phyloP scores from a whole-genome alignment of 2,888 invertebrate species.

The Lysandra coridon region DNA sequence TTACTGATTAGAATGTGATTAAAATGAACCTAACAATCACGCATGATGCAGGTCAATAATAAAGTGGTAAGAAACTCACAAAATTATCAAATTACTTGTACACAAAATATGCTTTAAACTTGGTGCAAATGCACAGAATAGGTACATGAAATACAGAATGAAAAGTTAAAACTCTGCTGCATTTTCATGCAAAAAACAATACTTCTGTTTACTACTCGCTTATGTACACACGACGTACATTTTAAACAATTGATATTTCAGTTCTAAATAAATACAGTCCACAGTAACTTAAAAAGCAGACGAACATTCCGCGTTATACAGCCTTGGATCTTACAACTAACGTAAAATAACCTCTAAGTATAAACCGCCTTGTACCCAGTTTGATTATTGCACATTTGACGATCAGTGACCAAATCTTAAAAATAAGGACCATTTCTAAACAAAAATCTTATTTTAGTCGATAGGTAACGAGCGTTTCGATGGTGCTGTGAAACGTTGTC shows the following conservation, averaged over 20 bases:
- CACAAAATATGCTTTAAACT: background rate
- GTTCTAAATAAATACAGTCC: conserved; percentile 35
- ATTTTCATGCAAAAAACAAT: too few relatives aligned
- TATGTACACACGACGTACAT: background rate
- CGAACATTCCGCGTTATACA: conserved; percentile 72
- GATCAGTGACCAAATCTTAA: background rate
- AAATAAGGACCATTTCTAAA: too few relatives aligned
- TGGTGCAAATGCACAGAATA: background rate
- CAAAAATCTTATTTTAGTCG: too few relatives aligned
- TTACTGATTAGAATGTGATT: background rate
- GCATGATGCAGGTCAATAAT: background rate
- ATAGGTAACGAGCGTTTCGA: too few relatives aligned
- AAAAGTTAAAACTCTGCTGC: too few relatives aligned
- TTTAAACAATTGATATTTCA: background rate
- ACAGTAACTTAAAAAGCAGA: conserved; percentile 34
- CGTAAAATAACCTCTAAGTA: conserved; percentile 76
- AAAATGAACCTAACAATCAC: background rate
- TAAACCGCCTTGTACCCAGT: conserved; percentile 53
- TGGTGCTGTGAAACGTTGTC: too few relatives aligned
- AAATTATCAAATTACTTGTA: background rate
- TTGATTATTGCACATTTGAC: background rate
- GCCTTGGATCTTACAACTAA: conserved; percentile 78
- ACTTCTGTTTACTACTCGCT: too few relatives aligned
- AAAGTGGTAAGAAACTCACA: background rate
- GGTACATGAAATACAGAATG: background rate